Percentiles rank a stretch among this genome's conserved stretches.
These are phyloP conservation scores for Typhlomys cinereus DNA, from an alignment of 2,113 vertebrate genomes.

Conservation along the genomic window DNA sequence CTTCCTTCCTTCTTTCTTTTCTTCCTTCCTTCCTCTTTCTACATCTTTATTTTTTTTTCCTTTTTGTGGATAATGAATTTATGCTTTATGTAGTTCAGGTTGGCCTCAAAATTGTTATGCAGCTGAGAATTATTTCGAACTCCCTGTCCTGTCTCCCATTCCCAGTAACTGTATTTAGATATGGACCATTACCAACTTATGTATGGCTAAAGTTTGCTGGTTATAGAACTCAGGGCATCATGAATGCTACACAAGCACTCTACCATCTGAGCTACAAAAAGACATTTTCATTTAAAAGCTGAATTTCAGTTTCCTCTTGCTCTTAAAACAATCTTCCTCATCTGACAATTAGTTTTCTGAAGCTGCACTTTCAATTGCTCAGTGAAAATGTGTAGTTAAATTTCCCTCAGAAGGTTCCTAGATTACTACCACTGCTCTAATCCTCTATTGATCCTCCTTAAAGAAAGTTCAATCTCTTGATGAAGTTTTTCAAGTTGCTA, in stretches of 20 bases:
- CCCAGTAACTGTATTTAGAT: neutral
- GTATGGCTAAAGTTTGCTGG: neutral
- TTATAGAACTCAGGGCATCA: neutral
- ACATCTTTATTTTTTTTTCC: neutral
- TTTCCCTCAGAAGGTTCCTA: neutral
- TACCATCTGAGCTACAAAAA: neutral
- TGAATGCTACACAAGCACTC: neutral
- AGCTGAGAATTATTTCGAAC: neutral
- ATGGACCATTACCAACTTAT: neutral
- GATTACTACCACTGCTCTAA: neutral
- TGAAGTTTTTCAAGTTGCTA: neutral
- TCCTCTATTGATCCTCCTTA: neutral
- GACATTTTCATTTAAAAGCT: neutral
- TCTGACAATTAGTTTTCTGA: neutral
- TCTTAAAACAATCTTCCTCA: neutral
- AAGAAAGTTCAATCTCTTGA: neutral
- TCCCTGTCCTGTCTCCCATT: neutral
- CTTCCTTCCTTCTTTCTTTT: too few relatives aligned
- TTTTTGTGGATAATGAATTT: accelerated
- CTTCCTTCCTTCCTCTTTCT: too few relatives aligned
- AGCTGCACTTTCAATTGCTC: constrained; percentile 19
- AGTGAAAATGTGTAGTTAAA: neutral
- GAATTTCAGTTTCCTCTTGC: neutral
- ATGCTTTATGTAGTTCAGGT: neutral
- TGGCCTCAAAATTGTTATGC: neutral